phyloP scores from a whole-genome alignment of 2,888 invertebrate species.

The Pantelozetes paolii region DNA sequence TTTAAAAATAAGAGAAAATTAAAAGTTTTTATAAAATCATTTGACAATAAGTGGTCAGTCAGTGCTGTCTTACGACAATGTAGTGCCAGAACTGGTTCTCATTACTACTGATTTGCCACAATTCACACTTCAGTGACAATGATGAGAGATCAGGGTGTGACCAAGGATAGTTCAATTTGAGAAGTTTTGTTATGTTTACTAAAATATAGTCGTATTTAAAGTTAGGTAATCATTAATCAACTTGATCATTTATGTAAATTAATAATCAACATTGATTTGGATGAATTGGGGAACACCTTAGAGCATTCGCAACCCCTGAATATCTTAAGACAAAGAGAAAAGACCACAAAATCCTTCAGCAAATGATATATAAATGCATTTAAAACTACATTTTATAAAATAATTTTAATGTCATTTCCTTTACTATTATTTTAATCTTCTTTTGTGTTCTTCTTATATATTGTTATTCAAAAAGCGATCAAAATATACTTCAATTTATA shows the following conservation, averaged over 20 bases:
- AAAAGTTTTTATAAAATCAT: neutral
- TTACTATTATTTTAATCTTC: slow-evolving; percentile 11
- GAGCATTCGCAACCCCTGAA: too few species aligned
- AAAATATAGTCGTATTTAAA: too few species aligned
- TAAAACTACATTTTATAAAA: neutral
- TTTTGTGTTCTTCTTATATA: slow-evolving; percentile 10
- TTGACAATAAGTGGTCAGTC: neutral
- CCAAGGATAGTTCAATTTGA: too few species aligned
- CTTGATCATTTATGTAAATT: too few species aligned
- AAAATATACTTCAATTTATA: neutral
- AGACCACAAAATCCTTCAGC: too few species aligned
- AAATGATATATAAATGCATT: too few species aligned
- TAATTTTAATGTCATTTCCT: neutral
- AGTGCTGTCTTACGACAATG: neutral
- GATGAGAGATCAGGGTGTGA: neutral
- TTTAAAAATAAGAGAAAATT: neutral
- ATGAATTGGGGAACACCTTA: too few species aligned
- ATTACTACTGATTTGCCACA: neutral
- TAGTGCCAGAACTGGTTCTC: neutral
- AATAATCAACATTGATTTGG: too few species aligned
- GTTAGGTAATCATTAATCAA: too few species aligned
- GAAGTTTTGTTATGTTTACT: too few species aligned
- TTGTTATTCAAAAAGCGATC: neutral
- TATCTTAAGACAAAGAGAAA: too few species aligned
- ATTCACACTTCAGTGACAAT: neutral